phyloP scores from a whole-genome alignment of 2,113 vertebrate genomes.

The Saccopteryx bilineata region DNA sequence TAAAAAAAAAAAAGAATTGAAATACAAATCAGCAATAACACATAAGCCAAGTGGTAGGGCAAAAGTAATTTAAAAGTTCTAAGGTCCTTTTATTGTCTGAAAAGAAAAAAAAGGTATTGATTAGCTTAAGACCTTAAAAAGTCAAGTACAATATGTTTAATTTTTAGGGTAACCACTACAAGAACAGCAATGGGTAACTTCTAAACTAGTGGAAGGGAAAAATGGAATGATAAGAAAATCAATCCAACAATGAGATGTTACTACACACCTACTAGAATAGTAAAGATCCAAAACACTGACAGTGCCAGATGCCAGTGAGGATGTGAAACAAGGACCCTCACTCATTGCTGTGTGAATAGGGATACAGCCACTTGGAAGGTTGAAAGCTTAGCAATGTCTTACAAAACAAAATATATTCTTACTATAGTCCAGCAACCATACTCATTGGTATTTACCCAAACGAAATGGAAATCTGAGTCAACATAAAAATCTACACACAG shows the following conservation, averaged over 20 bases:
- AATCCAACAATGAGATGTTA: not conserved
- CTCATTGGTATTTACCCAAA: not conserved
- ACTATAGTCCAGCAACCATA: constrained; percentile 2
- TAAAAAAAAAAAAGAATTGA: not conserved
- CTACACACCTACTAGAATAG: not conserved
- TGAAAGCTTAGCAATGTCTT: not conserved
- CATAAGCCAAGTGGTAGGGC: not conserved
- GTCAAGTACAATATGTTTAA: not conserved
- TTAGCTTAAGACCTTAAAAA: not conserved
- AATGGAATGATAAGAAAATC: not conserved
- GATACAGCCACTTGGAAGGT: not conserved
- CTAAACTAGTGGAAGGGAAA: not conserved
- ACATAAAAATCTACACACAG: not conserved
- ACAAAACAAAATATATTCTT: constrained; percentile 43
- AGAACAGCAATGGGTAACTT: constrained; percentile 22
- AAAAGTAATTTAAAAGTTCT: constrained; percentile 35
- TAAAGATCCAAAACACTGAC: not conserved
- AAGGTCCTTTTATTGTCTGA: not conserved
- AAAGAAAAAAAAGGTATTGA: not conserved
- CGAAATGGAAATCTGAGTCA: not conserved
- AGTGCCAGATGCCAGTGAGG: not conserved
- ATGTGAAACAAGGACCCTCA: not conserved
- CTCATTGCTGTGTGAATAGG: not conserved
- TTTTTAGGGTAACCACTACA: not conserved
- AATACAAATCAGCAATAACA: constrained; percentile 42